These are phyloP conservation scores for Istiophorus platypterus DNA, from an alignment of 2,113 vertebrate genomes.

Conservation along the genomic window DNA sequence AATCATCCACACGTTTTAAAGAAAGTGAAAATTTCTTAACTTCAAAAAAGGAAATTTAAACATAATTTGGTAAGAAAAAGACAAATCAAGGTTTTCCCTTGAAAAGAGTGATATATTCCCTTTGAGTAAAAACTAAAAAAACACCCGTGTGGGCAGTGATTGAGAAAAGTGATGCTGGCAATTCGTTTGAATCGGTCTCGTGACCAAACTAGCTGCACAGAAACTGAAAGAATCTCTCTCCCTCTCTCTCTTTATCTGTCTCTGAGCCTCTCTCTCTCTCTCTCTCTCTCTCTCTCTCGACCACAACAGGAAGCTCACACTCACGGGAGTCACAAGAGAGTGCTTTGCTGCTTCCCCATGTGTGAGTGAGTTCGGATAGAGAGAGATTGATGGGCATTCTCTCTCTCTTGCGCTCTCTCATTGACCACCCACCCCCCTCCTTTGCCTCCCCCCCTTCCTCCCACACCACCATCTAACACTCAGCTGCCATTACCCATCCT, in stretches of 20 bases:
- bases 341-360: conserved; percentile 52
- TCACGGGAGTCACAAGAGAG: conserved; percentile 68
- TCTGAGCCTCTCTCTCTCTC: conserved; percentile 20
- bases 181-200: not conserved
- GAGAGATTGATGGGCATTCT: conserved; percentile 63
- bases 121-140: too few relatives aligned
- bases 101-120: too few relatives aligned
- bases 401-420: conserved; percentile 9
- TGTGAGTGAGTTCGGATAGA: conserved; percentile 15
- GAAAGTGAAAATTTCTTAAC: too few relatives aligned
- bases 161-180: not conserved
- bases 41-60: too few relatives aligned
- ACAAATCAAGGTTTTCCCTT: too few relatives aligned
- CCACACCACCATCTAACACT: conserved; percentile 57
- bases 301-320: conserved; percentile 74
- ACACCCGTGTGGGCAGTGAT: too few relatives aligned
- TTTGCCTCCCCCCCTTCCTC: not conserved
- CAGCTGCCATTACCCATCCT: conserved; percentile 72
- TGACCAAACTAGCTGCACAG: not conserved
- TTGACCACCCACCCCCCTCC: conserved; percentile 19
- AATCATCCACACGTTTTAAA: too few relatives aligned
- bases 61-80: too few relatives aligned
- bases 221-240: conserved; percentile 37
- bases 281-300: conserved; percentile 21
- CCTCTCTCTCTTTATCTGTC: conserved; percentile 24